Evolutionary conservation across 2,888 invertebrate genomes (phyloP).

Genomic region (Euproctis similis): DNA sequence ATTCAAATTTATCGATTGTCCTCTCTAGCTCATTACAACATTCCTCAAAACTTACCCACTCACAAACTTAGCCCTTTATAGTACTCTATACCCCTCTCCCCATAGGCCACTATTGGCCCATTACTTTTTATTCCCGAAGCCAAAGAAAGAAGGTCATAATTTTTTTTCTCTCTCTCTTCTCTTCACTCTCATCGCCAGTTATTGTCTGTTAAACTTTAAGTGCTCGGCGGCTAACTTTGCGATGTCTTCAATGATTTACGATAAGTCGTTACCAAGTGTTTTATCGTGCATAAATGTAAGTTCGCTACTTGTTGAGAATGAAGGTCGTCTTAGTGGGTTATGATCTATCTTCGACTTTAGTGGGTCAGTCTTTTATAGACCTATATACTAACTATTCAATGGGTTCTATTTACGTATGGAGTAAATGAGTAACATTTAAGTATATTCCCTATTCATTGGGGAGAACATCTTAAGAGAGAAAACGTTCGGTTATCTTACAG

Average conservation of each 20-base stretch:
- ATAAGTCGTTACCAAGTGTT: conserved; percentile 68
- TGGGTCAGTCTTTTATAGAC: conserved; percentile 52
- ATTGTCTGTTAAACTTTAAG: conserved; percentile 75
- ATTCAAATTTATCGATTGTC: conserved; percentile 76
- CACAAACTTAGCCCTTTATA: conserved; percentile 70
- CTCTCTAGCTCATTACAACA: conserved; percentile 70
- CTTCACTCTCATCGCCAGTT: conserved; percentile 68
- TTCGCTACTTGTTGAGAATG: conserved; percentile 70
- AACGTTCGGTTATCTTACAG: conserved; percentile 23
- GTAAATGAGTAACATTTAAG: conserved; percentile 20
- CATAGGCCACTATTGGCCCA: conserved; percentile 64
- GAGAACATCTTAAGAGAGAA: conserved; percentile 10
- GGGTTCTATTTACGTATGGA: conserved; percentile 29
- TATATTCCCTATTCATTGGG: conserved; percentile 12
- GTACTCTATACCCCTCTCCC: conserved; percentile 27
- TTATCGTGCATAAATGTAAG: conserved; percentile 74
- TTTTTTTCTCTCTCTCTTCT: no score
- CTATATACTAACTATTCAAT: no score
- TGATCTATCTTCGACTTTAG: conserved; percentile 49
- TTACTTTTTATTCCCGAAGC: conserved; percentile 63
- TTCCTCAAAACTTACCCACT: conserved; percentile 70
- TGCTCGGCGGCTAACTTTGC: conserved; percentile 72
- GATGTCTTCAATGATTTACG: conserved; percentile 71
- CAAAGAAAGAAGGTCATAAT: conserved; percentile 48
- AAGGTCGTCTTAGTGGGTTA: conserved; percentile 54